phyloP scores from a whole-genome alignment of 2,888 invertebrate genomes.

The Pollenia amentaria region DNA sequence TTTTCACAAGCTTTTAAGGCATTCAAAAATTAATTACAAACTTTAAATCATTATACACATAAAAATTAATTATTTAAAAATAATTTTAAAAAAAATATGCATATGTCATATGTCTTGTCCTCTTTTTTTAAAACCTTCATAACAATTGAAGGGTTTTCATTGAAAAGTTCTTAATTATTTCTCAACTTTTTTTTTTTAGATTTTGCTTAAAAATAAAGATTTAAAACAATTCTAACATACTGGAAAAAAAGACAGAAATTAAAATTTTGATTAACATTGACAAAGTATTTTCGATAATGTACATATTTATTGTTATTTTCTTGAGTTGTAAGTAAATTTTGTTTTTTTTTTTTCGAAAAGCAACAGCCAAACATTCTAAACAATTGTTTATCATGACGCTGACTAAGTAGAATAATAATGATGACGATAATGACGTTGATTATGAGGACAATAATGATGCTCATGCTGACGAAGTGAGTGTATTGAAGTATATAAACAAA shows the following conservation, averaged over 20 bases:
- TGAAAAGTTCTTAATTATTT: conserved; percentile 63
- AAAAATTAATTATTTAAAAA: not conserved
- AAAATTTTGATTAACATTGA: conserved; percentile 63
- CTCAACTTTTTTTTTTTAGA: not conserved
- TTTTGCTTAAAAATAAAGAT: not conserved
- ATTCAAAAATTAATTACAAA: too few relatives aligned
- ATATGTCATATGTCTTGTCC: conserved; percentile 48
- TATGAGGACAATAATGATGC: conserved; percentile 51
- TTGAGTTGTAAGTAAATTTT: not conserved
- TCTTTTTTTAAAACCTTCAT: conserved; percentile 55
- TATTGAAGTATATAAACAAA: conserved; percentile 54
- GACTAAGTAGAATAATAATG: conserved; percentile 30
- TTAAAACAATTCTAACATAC: not conserved
- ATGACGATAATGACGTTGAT: not conserved
- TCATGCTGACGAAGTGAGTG: conserved; percentile 28
- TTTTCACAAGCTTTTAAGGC: too few relatives aligned
- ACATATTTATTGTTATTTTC: conserved; percentile 26
- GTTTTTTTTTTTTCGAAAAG: not conserved
- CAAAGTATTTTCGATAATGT: conserved; percentile 54
- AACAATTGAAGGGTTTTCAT: conserved; percentile 44
- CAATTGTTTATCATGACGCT: conserved; percentile 53
- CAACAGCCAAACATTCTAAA: conserved; percentile 55
- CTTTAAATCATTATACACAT: too few relatives aligned
- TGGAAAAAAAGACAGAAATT: not conserved
- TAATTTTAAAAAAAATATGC: conserved; percentile 18